These are phyloP conservation scores for Tangara arthus DNA, from an alignment of 2,797 vertebrate genomes.

Conservation along the genomic window DNA sequence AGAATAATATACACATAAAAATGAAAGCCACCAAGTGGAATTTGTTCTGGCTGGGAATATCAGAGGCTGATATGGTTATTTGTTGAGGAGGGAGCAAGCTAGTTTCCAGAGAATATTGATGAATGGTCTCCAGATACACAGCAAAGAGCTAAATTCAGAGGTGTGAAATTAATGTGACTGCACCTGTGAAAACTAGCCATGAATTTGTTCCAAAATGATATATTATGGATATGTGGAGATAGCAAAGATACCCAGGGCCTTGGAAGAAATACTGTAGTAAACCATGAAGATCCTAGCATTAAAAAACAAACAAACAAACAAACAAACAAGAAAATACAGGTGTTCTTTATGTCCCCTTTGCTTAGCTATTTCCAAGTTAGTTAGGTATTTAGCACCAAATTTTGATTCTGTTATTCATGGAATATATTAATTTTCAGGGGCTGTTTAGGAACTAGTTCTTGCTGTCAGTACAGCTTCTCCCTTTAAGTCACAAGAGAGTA, in stretches of 20 bases:
- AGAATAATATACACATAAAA: constrained; percentile 21
- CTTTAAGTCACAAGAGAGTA: neutral
- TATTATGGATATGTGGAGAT: neutral
- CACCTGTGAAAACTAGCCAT: constrained; percentile 2
- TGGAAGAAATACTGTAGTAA: neutral
- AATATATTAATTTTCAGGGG: neutral
- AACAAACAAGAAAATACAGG: neutral
- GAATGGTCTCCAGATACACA: constrained; percentile 26
- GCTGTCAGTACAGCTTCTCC: neutral
- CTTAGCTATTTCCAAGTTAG: neutral
- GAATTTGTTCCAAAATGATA: constrained; percentile 27
- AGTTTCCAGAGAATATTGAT: constrained; percentile 39
- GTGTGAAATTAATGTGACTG: constrained; percentile 49
- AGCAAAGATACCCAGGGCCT: neutral
- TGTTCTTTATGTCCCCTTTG: neutral
- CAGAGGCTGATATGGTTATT: constrained; percentile 3
- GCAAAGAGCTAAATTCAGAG: constrained; percentile 45
- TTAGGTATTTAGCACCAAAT: neutral
- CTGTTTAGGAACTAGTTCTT: neutral
- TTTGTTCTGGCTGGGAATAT: constrained; percentile 47
- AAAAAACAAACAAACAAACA: neutral
- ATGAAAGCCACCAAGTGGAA: constrained; percentile 38
- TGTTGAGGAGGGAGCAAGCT: constrained; percentile 15
- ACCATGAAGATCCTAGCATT: neutral
- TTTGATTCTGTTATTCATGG: neutral